Base-by-base conservation (phyloP, 2,113 vertebrate genomes). In the Eupsittula cactorum region DNA sequence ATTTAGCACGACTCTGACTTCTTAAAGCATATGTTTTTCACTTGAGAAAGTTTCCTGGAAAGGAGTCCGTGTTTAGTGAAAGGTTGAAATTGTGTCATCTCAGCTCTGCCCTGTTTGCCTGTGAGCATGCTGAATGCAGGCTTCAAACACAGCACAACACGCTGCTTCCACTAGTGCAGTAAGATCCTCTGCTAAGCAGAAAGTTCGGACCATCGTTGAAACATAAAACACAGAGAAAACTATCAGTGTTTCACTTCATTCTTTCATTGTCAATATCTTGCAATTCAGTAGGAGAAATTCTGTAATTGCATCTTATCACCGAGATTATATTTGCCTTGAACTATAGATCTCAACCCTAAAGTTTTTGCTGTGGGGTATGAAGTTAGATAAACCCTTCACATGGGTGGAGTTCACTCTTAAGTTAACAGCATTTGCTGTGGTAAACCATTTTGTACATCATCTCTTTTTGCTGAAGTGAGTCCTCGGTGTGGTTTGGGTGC, bases 401-500 rank as follows among this genome's bases (percentile, higher is more conserved):
- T 92, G 98, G 98, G 98, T 97, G 98, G 98, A 93, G 98, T 96
- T 57, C 87, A 63, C 88, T 96, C 55, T 3, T 3, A 33, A 93
- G 75, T 65, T 95, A 95, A 71, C 97, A 97, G 97, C 86, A 90
- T 90, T 93, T 87, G 68, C 97, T 97, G 98, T 96, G 97, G 98
- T 98, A 97, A 98, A 97, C 97, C 96, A 97, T 96, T 91, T 84
- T 93, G 95, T 74, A 97, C 95, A 86, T 96, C 90, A 85, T 95
- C 91, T 96, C 94, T 97, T 98, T 98, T 97, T 98, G 98, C 97
- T 98, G 89, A 97, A 98, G 97, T 97, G 97, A 92, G 91, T 83
- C 92, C 93, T 95, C 69, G 57, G 96, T 98, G 97, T 96, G 98
- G 98, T 98, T 98, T 98, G 98, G 97, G 98, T 98, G 92, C 96